phyloP scores from a whole-genome alignment of 1,140 invertebrate species.

The Andricus grossulariae region DNA sequence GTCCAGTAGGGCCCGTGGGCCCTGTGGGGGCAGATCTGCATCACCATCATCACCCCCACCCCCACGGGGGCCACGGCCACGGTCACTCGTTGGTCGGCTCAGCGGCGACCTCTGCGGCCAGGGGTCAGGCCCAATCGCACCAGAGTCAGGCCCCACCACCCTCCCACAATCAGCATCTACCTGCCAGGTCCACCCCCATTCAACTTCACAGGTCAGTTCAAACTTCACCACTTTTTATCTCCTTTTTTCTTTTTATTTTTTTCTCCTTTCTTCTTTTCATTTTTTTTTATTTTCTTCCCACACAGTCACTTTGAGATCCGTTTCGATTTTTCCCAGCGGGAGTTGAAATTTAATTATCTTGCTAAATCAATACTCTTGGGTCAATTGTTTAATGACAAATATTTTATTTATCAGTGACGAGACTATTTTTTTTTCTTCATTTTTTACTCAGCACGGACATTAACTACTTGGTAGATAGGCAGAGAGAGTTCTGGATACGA shows the following conservation, averaged over 20 bases:
- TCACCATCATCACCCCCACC: slow-evolving; percentile 73
- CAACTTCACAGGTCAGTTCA: slow-evolving; percentile 68
- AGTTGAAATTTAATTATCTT: no score
- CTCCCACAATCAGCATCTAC: slow-evolving; percentile 72
- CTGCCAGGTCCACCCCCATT: slow-evolving; percentile 70
- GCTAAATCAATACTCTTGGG: no score
- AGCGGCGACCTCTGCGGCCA: slow-evolving; percentile 64
- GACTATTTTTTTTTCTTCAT: no score
- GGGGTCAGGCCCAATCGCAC: slow-evolving; percentile 69
- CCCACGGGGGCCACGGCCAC: slow-evolving; percentile 66
- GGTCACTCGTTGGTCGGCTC: slow-evolving; percentile 70
- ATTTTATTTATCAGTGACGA: no score
- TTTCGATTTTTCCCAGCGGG: background rate
- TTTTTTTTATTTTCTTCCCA: background rate
- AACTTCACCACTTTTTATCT: slow-evolving; percentile 1
- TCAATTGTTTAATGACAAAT: no score
- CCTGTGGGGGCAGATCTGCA: slow-evolving; percentile 69
- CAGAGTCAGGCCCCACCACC: slow-evolving; percentile 66
- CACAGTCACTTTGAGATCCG: background rate
- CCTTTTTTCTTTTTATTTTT: background rate
- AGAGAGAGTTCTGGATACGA: no score
- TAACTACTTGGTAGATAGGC: no score
- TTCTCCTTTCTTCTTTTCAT: background rate
- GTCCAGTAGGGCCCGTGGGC: slow-evolving; percentile 69
- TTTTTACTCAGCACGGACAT: no score